These are phyloP conservation scores for Zaprionus inermis DNA, from an alignment of 1,140 invertebrate genomes.

Conservation along the genomic window DNA sequence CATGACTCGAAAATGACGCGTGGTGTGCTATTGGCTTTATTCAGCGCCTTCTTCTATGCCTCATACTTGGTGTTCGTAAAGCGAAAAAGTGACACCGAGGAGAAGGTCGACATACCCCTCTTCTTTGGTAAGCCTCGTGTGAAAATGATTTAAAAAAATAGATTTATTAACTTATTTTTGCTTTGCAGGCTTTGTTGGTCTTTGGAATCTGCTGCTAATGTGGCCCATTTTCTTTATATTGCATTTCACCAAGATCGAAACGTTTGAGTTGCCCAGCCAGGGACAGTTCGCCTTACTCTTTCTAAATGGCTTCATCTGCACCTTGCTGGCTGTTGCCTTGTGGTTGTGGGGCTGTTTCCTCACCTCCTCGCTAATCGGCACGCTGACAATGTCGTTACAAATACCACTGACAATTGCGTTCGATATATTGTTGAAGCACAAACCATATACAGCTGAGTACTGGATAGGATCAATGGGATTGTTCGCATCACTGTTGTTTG, in stretches of 20 bases:
- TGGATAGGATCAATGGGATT: slow-evolving; percentile 92
- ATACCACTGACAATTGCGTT: slow-evolving; percentile 94
- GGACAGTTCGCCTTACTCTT: slow-evolving; percentile 91
- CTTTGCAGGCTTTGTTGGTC: slow-evolving; percentile 91
- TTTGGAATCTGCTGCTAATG: slow-evolving; percentile 91
- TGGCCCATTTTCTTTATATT: slow-evolving; percentile 95
- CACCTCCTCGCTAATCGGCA: slow-evolving; percentile 94
- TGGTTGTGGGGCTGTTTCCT: slow-evolving; percentile 97
- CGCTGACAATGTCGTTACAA: slow-evolving; percentile 91
- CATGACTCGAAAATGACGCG: slow-evolving; percentile 87
- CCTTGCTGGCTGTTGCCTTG: slow-evolving; percentile 93
- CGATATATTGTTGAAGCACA: slow-evolving; percentile 90
- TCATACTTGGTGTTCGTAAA: slow-evolving; percentile 92
- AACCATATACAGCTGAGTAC: slow-evolving; percentile 90
- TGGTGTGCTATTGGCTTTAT: slow-evolving; percentile 90
- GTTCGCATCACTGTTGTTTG: slow-evolving; percentile 90
- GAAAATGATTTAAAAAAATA: background rate
- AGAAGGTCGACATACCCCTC: slow-evolving; percentile 94
- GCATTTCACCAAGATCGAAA: slow-evolving; percentile 91
- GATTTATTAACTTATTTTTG: slow-evolving; percentile 8
- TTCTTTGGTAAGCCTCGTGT: slow-evolving; percentile 91
- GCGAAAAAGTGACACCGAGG: slow-evolving; percentile 93
- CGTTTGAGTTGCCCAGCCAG: slow-evolving; percentile 92
- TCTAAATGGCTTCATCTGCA: slow-evolving; percentile 94
- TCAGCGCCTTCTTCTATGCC: slow-evolving; percentile 94